Evolutionary conservation across 1,140 invertebrate species (phyloP), one percentile per base, ranked within the genome.

Genomic region (Venturia canescens): DNA sequence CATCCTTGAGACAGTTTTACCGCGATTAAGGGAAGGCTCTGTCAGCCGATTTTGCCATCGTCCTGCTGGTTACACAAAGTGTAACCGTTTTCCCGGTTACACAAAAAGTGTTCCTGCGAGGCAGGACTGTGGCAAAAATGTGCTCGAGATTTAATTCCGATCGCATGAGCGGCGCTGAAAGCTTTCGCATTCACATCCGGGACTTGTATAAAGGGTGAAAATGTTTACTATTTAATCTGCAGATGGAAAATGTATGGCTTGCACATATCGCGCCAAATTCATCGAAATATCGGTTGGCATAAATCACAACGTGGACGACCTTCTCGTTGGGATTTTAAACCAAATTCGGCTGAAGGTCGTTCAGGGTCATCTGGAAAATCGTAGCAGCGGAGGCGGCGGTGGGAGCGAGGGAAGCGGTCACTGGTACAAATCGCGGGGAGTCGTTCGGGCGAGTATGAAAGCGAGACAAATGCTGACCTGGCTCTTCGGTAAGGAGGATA

Each of bases 201-300:
- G n/a, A n/a, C n/a, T n/a, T 15, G 38, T 7, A 15, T 44, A 44
- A 15, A 44, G 23, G 26, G 60, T 16, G 16, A 78, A 71, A 78
- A 53, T 67, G 29, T 53, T 69, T 34, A 31, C 71, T 69, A 26
- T 82, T n/a, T n/a, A n/a, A n/a, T n/a, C n/a, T 82, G 9, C 75
- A 83, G 97, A 97, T 93, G 97, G 97, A 26, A 96, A 96, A 90
- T 97, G 96, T 87, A 90, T 97, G 83, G 97, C 97, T 0, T 97
- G 96, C 87, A 96, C 96, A 0, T 97, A 96, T 89, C 94, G 96
- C 67, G 95, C 95, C 27, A 98, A 98, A 90, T 98, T 97, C 92
- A 96, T 97, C 66, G 97, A 98, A 91, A 95, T 97, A 48, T 97
- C 97, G 6, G 97, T 97, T 16, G 97, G 96, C 15, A 97, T 98